Conservation (phyloP, 2,797 vertebrate species). For the Megalops cyprinoides region DNA sequence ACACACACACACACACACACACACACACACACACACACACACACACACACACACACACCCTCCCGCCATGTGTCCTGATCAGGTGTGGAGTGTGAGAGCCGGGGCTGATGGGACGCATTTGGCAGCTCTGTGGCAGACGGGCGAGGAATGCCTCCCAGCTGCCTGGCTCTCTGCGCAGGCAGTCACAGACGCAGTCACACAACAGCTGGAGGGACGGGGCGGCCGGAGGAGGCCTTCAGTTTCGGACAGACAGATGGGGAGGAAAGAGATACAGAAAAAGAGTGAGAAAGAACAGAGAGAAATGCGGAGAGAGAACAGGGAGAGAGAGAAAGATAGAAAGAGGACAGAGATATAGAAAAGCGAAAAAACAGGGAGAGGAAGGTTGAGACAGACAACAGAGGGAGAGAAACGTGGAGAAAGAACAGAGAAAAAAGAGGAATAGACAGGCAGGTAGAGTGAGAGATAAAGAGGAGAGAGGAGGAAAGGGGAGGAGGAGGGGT, state of each 20-base stretch:
- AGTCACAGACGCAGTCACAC: not conserved
- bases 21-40: not conserved
- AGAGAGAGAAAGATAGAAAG: not conserved
- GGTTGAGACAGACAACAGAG: not conserved
- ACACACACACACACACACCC: not conserved
- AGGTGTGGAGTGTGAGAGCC: not conserved
- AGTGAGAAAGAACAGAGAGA: not conserved
- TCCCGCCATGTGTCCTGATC: no score
- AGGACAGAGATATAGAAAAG: constrained; percentile 24
- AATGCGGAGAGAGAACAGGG: no score
- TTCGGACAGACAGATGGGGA: no score
- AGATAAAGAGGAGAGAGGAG: not conserved
- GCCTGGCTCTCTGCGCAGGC: not conserved
- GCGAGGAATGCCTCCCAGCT: not conserved
- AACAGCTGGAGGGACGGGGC: constrained; percentile 9
- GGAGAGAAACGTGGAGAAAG: not conserved
- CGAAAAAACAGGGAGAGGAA: not conserved
- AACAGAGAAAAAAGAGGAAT: constrained; percentile 22
- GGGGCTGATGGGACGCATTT: not conserved
- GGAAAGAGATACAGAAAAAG: no score
- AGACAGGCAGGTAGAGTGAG: constrained; percentile 13
- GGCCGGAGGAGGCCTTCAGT: no score
- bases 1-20: no score
- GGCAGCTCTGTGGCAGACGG: not conserved
- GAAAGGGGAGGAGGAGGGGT: not conserved